Percentiles rank a stretch among this genome's conserved stretches.
These are phyloP conservation scores for Caenorhabditis japonica DNA, from an alignment of 2,888 invertebrate genomes.

Conservation along the genomic window DNA sequence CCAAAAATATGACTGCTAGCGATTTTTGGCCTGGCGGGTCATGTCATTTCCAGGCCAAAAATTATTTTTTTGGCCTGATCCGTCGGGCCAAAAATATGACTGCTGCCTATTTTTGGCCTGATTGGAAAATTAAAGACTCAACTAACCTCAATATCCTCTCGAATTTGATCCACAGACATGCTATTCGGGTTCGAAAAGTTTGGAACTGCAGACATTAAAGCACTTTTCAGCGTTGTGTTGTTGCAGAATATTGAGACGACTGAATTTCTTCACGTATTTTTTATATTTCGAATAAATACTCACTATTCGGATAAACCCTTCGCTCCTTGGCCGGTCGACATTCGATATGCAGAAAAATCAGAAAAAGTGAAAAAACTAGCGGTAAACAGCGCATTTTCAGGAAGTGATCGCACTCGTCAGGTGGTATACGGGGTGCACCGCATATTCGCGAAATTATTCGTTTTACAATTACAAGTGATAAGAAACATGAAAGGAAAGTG, in stretches of 20 bases:
- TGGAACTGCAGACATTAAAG: conserved; percentile 5
- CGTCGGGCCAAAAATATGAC: no score
- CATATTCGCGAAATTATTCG: conserved; percentile 8
- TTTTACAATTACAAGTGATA: not conserved
- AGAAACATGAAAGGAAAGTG: not conserved
- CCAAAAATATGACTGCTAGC: no score
- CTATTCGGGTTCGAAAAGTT: conserved; percentile 22
- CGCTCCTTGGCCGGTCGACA: no score
- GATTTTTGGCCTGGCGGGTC: no score
- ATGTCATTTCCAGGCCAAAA: no score
- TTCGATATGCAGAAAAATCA: not conserved
- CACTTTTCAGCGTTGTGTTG: conserved; percentile 2
- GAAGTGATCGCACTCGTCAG: conserved; percentile 18
- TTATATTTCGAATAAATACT: no score
- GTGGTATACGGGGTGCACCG: conserved; percentile 14
- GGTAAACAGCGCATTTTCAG: not conserved
- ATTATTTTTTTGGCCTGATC: no score
- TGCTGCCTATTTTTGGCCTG: no score
- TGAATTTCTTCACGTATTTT: no score
- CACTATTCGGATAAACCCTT: no score
- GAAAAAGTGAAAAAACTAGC: not conserved
- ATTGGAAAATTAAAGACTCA: no score
- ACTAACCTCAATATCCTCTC: conserved; percentile 31
- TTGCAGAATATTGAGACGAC: conserved; percentile 28
- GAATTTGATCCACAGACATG: conserved; percentile 38